These are phyloP conservation scores for Gouania willdenowi DNA, from an alignment of 2,797 vertebrate genomes.

Conservation along the genomic window DNA sequence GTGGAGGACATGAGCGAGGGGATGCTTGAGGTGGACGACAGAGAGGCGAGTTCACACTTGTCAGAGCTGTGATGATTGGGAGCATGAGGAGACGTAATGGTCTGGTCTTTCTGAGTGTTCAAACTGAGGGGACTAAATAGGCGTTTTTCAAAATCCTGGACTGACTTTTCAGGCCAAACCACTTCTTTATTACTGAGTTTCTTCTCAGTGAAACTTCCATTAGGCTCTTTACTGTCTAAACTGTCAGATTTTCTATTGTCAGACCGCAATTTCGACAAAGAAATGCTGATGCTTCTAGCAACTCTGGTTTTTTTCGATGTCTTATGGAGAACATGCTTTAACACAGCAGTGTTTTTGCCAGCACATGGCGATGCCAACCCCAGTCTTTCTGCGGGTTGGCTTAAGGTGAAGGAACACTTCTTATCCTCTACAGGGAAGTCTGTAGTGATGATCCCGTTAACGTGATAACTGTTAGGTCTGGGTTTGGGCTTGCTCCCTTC, in stretches of 20 bases:
- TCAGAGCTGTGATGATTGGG: conserved; percentile 27
- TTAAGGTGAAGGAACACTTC: conserved; percentile 53
- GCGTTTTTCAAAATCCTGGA: conserved; percentile 20
- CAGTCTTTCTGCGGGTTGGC: conserved; percentile 61
- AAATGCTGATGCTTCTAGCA: conserved; percentile 63
- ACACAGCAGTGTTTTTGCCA: conserved; percentile 28
- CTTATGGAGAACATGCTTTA: conserved; percentile 71
- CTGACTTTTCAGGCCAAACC: conserved; percentile 30
- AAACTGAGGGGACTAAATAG: conserved; percentile 30
- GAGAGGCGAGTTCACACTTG: conserved; percentile 32
- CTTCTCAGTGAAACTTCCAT: conserved; percentile 22
- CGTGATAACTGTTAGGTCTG: conserved; percentile 83
- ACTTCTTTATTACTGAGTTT: conserved; percentile 42
- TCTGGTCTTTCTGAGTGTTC: conserved; percentile 58
- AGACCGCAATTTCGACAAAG: conserved; percentile 65
- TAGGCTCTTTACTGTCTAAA: conserved; percentile 47
- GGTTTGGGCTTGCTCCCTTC: conserved; percentile 50
- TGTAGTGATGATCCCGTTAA: conserved; percentile 74
- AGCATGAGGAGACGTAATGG: conserved; percentile 11
- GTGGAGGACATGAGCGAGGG: conserved; percentile 61
- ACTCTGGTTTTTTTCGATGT: conserved; percentile 71
- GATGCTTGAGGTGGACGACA: conserved; percentile 56
- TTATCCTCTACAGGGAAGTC: conserved; percentile 82
- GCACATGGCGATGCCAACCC: conserved; percentile 35
- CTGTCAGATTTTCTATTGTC: conserved; percentile 37